These are phyloP conservation scores for Apamea crenata DNA, from an alignment of 2,888 invertebrate genomes.

Conservation along the genomic window DNA sequence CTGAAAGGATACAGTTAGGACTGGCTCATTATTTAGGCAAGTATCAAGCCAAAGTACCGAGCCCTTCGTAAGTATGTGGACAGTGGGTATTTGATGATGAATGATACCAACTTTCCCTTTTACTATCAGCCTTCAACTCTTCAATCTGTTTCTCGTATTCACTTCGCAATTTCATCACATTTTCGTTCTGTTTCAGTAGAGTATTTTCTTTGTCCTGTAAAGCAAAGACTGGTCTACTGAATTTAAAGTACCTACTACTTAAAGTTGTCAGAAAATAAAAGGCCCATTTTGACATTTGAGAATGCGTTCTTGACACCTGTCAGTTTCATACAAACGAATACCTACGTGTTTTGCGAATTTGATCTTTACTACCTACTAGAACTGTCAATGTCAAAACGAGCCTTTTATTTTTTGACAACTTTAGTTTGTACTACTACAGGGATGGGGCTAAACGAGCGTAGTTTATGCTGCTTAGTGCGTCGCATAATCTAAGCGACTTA, in stretches of 20 bases:
- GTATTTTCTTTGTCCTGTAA: slow-evolving; percentile 81
- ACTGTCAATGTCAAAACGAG: too few relatives aligned
- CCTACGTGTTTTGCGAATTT: too few relatives aligned
- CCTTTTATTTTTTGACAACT: too few relatives aligned
- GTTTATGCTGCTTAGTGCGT: background rate
- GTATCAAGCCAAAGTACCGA: background rate
- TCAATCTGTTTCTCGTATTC: slow-evolving; percentile 80
- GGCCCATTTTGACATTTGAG: too few relatives aligned
- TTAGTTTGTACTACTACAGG: background rate
- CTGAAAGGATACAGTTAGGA: background rate
- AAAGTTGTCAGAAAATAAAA: too few relatives aligned
- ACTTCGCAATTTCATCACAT: slow-evolving; percentile 74
- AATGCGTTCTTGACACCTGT: too few relatives aligned
- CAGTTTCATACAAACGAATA: too few relatives aligned
- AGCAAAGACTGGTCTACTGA: background rate
- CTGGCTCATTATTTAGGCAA: background rate
- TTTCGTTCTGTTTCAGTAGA: slow-evolving; percentile 76
- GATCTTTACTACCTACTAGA: too few relatives aligned
- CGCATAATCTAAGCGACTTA: too few relatives aligned
- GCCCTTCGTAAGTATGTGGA: background rate
- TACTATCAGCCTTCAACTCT: slow-evolving; percentile 75
- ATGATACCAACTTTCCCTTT: slow-evolving; percentile 80
- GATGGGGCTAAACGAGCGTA: background rate
- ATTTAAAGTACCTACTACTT: too few relatives aligned
- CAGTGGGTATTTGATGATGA: background rate